Evolutionary conservation across 2,888 invertebrate genomes (phyloP).

Genomic region (Lepidocyrtoides sp.): DNA sequence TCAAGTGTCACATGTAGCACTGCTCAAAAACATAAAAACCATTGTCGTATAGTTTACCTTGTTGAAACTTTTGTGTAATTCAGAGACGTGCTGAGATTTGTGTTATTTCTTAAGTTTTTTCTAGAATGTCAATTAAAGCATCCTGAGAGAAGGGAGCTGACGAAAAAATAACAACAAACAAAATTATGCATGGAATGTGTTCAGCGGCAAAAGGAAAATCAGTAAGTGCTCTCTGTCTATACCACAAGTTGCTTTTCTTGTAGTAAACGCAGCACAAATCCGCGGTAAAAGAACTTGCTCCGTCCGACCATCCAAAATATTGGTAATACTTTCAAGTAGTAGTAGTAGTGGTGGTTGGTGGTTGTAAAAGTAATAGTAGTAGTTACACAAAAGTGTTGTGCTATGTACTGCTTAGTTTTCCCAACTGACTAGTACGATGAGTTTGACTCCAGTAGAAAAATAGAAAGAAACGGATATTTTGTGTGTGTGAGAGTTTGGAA

Average conservation of each 20-base stretch:
- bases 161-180: constrained; percentile 44
- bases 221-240: background rate
- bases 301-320: background rate
- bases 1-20: background rate
- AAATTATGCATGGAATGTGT: constrained; percentile 77
- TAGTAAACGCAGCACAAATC: constrained; percentile 5
- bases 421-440: constrained; percentile 67
- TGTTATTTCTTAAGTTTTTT: background rate
- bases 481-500: constrained; percentile 24
- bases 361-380: background rate
- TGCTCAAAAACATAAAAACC: background rate
- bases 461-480: constrained; percentile 13
- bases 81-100: background rate
- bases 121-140: background rate
- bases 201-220: background rate
- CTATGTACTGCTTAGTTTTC: constrained; percentile 60
- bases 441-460: constrained; percentile 43
- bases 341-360: constrained; percentile 1
- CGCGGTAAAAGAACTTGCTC: background rate
- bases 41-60: background rate
- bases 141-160: background rate
- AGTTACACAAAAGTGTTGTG: constrained; percentile 29
- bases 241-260: constrained; percentile 29
- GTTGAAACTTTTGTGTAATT: background rate
- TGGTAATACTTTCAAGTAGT: no score